Base-by-base conservation (phyloP, 1,140 invertebrate species). In the Aphelinus atriplicis region DNA sequence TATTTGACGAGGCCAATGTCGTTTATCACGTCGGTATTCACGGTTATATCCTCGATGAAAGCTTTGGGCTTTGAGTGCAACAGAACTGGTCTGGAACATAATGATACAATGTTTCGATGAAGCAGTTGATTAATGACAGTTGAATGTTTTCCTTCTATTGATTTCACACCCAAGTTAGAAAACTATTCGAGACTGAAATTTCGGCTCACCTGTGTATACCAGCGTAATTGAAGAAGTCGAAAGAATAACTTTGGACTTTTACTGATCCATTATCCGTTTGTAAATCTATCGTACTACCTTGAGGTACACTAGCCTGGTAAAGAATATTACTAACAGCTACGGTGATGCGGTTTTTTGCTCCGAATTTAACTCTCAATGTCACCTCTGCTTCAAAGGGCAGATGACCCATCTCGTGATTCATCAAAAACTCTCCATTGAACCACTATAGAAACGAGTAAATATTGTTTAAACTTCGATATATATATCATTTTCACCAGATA, bases 191-290 rank as follows among this genome's bases (percentile, higher is more conserved):
- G 51, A 53, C 9, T 4, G 9, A 6, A 53, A 61, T 45, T 47
- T 43, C 50, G 7, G 5, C 75, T 73, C 26, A 86, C 86, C 98
- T 91, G 84, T 99, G 95, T 71, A 99, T 98, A 3, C 98, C 98
- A 7, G 97, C 97, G 86, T 99, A 99, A 84, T 99, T 98, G 88
- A 98, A 98, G 86, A 99, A 99, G 84, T 99, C 98, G 85, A 99
- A 98, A 10, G 93, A 93, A 72, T 97, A 95, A 45, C 91, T 90
- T 82, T 97, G 95, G 53, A 92, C 87, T 78, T 93, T 92, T 66
- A 91, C 91, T 2, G 90, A 91, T 26, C 91, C 89, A 72, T 90
- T 91, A 82, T 95, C 93, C 86, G 90, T 89, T 75, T 84, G 78
- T 77, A 91, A 85, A 78, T 92, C 90, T 3, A 89, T 85, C 43